Base-by-base conservation (phyloP, 1,140 invertebrate genomes). In the Nebria ingens region DNA sequence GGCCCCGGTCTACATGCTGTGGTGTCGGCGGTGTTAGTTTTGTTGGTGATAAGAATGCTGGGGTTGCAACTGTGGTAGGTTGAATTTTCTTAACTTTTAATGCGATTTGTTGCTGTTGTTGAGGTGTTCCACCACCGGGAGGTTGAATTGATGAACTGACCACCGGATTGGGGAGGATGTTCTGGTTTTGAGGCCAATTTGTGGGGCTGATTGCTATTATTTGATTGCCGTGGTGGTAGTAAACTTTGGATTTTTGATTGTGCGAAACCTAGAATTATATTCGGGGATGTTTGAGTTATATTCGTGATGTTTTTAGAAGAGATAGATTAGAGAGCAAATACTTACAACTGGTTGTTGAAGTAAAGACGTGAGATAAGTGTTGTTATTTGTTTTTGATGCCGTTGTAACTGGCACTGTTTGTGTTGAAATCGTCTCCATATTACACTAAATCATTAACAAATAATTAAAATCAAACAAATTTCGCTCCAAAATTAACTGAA, bases 171-270 rank as follows among this genome's bases (percentile, higher is more conserved):
- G 40, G 40, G 9, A 17, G 40, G 15, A 45, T 17, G 15, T 17
- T 45, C 40, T 45, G 40, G 1, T 21, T n/a, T 19, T 54, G 52
- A 2, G 2, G 52, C 11, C 29, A 55, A 56, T 23, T 12, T 54
- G 19, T 40, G 56, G 15, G 40, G 59, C 40, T 34, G 56, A 4
- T 56, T 52, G 9, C 59, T 64, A 52, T 61, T 54, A 25, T 57
- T 19, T 38, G 60, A 38, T 53, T 55, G 60, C 56, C 59, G 62
- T 29, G 62, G 55, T 56, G 15, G 53, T 20, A 21, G 52, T 20
- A 55, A 42, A 29, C 53, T 53, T 45, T 55, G 20, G 15, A 11
- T 19, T 29, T 49, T 23, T 19, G 40, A n/a, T 51, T 9, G 4
- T 11, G 6, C 4, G 40, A 45, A 12, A 45, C 40, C 40, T 45